phyloP scores from a whole-genome alignment of 1,140 invertebrate species.

The Drosophila willistoni region DNA sequence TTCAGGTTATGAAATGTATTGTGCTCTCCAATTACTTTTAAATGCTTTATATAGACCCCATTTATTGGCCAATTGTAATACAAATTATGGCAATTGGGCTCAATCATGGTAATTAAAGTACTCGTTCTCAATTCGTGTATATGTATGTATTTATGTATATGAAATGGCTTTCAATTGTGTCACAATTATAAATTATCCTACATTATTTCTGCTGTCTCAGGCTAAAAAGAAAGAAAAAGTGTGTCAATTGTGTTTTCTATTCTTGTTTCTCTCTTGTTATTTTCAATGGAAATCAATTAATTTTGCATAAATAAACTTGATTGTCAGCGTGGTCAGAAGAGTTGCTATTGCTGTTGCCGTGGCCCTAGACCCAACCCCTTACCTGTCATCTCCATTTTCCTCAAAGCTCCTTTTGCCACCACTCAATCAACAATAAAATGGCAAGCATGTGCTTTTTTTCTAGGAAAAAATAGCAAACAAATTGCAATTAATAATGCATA shows the following conservation, averaged over 20 bases:
- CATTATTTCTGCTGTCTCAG: slow-evolving; percentile 22
- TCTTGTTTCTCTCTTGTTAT: slow-evolving; percentile 24
- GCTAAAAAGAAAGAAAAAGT: slow-evolving; percentile 30
- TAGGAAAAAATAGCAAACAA: slow-evolving; percentile 71
- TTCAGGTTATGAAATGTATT: too few species aligned
- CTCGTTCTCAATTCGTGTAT: too few species aligned
- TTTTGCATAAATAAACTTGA: slow-evolving; percentile 69
- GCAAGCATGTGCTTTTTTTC: slow-evolving; percentile 47
- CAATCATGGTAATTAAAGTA: slow-evolving; percentile 34
- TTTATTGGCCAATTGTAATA: neutral
- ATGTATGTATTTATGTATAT: slow-evolving; percentile 14
- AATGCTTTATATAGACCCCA: too few species aligned
- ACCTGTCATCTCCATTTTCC: neutral
- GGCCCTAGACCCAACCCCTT: neutral
- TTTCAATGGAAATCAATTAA: slow-evolving; percentile 78
- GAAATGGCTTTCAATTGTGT: slow-evolving; percentile 32
- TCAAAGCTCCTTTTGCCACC: slow-evolving; percentile 1
- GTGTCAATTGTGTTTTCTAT: slow-evolving; percentile 58
- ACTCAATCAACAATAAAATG: slow-evolving; percentile 6
- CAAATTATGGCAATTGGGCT: slow-evolving; percentile 60
- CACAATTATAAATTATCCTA: slow-evolving; percentile 61
- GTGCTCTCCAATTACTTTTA: too few species aligned
- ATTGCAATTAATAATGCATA: slow-evolving; percentile 78
- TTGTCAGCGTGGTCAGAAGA: slow-evolving; percentile 26
- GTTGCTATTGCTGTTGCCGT: neutral